Conservation (phyloP, 1,140 invertebrate species). For the Psix sp. region DNA sequence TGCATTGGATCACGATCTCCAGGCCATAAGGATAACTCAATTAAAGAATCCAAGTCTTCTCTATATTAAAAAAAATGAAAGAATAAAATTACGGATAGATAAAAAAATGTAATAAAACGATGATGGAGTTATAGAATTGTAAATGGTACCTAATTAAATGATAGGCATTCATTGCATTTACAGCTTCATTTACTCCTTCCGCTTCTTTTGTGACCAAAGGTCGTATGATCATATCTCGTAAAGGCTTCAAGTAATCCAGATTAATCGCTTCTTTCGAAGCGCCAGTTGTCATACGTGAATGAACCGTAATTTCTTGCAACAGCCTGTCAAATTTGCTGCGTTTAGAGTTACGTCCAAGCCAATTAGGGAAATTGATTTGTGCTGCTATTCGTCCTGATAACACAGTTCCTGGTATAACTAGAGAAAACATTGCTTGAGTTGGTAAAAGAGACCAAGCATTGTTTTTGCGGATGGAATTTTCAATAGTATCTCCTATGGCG, state of each 20-base stretch:
- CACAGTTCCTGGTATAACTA: slow-evolving; percentile 91
- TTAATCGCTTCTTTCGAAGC: slow-evolving; percentile 86
- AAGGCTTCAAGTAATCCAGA: slow-evolving; percentile 87
- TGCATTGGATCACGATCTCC: slow-evolving; percentile 85
- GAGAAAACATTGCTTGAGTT: slow-evolving; percentile 92
- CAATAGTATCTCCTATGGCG: slow-evolving; percentile 90
- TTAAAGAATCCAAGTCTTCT: slow-evolving; percentile 93
- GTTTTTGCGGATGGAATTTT: slow-evolving; percentile 85
- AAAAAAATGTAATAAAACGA: not conserved
- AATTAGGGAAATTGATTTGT: slow-evolving; percentile 93
- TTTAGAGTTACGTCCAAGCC: slow-evolving; percentile 97
- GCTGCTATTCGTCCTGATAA: slow-evolving; percentile 87
- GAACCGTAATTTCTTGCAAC: slow-evolving; percentile 71
- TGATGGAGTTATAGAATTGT: too few species aligned
- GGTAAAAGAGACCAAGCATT: slow-evolving; percentile 95
- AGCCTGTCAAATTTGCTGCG: slow-evolving; percentile 87
- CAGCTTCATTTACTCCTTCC: slow-evolving; percentile 85
- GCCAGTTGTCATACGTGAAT: slow-evolving; percentile 78
- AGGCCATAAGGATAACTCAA: slow-evolving; percentile 91
- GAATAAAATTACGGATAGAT: not conserved
- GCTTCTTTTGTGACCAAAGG: slow-evolving; percentile 84
- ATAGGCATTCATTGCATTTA: slow-evolving; percentile 89
- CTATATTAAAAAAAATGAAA: slow-evolving; percentile 66
- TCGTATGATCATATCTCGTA: slow-evolving; percentile 84
- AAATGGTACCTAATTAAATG: slow-evolving; percentile 90